These are phyloP conservation scores for Malurus cyaneus DNA, from an alignment of 2,113 vertebrate genomes.

Conservation along the genomic window DNA sequence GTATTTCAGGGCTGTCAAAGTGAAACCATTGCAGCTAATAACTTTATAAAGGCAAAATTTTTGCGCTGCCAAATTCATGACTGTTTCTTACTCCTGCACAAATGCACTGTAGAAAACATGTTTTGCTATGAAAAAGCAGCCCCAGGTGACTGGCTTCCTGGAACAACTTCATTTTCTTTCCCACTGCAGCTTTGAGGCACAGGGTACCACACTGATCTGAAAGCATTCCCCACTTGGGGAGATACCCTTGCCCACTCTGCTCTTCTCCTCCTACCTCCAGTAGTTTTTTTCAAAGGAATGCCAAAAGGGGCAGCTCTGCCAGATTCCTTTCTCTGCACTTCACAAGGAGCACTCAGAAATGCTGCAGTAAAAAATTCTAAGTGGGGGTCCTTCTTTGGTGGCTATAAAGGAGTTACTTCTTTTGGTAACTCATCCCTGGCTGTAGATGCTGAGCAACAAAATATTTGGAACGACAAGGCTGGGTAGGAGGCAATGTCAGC, in stretches of 20 bases:
- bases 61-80: neutral
- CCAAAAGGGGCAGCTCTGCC: neutral
- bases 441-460: neutral
- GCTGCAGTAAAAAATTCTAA: neutral
- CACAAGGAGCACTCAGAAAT: neutral
- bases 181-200: neutral
- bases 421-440: neutral
- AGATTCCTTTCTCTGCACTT: neutral
- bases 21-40: neutral
- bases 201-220: neutral
- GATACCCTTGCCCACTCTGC: rapidly evolving
- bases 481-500: neutral
- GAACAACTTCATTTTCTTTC: neutral
- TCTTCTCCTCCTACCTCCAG: neutral
- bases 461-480: rapidly evolving
- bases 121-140: neutral
- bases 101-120: neutral
- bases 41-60: neutral
- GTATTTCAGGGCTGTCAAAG: neutral
- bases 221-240: neutral
- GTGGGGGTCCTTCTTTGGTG: neutral
- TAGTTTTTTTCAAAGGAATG: neutral
- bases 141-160: neutral
- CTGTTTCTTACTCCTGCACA: neutral
- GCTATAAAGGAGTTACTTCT: neutral